Evolutionary conservation across 2,797 vertebrate species (phyloP), one percentile per base, ranked within the genome.

Genomic region (Coregonus ussuriensis): DNA sequence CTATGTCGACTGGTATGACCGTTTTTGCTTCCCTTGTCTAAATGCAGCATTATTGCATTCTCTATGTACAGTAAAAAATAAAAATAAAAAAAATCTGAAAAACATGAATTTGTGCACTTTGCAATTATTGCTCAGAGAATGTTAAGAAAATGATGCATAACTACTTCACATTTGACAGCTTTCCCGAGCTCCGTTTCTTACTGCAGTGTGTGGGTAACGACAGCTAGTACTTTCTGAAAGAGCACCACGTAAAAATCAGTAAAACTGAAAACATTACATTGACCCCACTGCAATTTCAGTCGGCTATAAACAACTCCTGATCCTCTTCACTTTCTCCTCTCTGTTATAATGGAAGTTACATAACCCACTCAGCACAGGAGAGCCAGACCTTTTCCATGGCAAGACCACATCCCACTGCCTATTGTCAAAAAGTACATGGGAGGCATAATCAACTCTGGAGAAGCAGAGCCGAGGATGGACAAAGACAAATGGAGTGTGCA

Each of bases 311-410:
- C 63, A 72, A 75, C 54, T 18, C 69, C 6, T 51, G 25, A 72
- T 66, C 75, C 29, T 47, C 67, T 4, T 69, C 74, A 21, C 35
- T 63, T 31, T 66, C 76, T 31, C 74, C 90, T 68, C 59, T 21
- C 87, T 63, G 75, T 79, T 87, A 89, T 89, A 91, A 89, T 92
- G 84, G 85, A 83, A 82, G 90, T 94, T 94, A 87, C 88, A 84
- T 92, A 94, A 94, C 75, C 77, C 90, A 90, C 91, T 92, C 89
- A 82, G 9, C 83, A 85, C 77, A 74, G n/a, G 86, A 88, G 87
- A 71, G 81, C 84, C 71, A 29, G 82, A 86, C 88, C 89, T 90
- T 89, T 86, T 82, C 68, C 66, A 86, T 86, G 90, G 89, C 85
- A 92, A 86, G 82, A 73, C 81, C 83, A n/a, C 90, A 87, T 88